Base-by-base conservation (phyloP, 2,113 vertebrate species). In the Sturnus vulgaris region DNA sequence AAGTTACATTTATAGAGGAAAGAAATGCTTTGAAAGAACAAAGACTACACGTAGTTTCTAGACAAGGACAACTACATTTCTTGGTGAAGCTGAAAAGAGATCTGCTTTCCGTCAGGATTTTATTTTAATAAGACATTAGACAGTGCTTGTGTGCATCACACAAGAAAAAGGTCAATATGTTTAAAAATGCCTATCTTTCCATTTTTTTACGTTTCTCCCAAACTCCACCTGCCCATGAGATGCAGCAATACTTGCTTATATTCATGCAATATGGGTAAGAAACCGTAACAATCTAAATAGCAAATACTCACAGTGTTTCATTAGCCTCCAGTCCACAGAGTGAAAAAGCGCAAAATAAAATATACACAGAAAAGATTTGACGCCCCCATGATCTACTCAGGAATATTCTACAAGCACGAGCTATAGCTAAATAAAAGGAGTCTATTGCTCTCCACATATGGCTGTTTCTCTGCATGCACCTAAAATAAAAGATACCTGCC, bases 271-370 rank as follows among this genome's bases (percentile, higher is more conserved):
- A 73, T 7, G 33, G 27, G 33, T 35, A 71, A 52, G n/a, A 93
- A 95, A 60, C 24, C 35, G 0, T 30, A 90, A 66, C 35, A 84
- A 81, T 66, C 65, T 27, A 14, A 96, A 93, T 8, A 86, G 42
- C 21, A 79, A 82, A 93, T 97, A 97, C 96, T 97, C 88, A 97
- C 96, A 52, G 94, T 9, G 50, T 82, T 91, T 82, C 81, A 56
- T 44, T 69, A 72, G 57, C 18, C 9, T 84, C 88, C 92, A 37
- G 86, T 86, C 86, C 93, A 88, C 22, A 56, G 53, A 65, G 49
- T 4, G 47, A 91, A 90, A 92, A 96, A 39, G 23, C 3, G 2
- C 65, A 82, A 93, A 96, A 88, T 71, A 91, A 91, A 94, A 86
- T 1, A 55, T 0, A 73, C 9, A 35, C 6, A 9, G 24, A 82